These are phyloP conservation scores for Oncorhynchus kisutch DNA, from an alignment of 2,113 vertebrate species.

Conservation along the genomic window DNA sequence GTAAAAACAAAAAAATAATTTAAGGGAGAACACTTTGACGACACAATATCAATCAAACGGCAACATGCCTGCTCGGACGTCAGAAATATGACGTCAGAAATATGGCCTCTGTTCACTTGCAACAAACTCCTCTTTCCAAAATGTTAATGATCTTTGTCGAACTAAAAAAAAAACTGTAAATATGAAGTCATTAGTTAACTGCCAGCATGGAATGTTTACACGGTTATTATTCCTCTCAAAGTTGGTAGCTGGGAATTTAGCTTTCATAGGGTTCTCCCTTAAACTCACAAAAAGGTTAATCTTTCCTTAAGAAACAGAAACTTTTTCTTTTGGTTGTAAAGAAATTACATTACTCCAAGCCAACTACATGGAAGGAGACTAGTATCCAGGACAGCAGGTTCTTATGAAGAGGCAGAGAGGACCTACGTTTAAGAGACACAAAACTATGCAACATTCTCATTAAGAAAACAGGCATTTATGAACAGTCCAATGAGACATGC, in stretches of 20 bases:
- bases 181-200: neutral
- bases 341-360: conserved; percentile 57
- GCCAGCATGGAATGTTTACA: neutral
- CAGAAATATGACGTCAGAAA: neutral
- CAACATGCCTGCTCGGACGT: conserved; percentile 53
- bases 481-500: conserved; percentile 99
- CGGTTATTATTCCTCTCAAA: neutral
- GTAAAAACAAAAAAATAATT: conserved; percentile 77
- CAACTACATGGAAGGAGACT: conserved; percentile 95
- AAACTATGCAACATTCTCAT: conserved; percentile 98
- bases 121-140: neutral
- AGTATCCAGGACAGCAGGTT: conserved; percentile 95
- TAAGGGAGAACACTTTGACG: conserved; percentile 97
- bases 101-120: neutral
- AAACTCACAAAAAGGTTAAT: conserved; percentile 86
- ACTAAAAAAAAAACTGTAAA: conserved; percentile 3
- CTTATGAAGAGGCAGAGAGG: conserved; percentile 93
- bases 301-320: conserved; percentile 83
- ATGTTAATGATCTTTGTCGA: neutral
- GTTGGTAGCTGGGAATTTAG: conserved; percentile 31
- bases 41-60: conserved; percentile 61
- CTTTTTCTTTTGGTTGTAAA: conserved; percentile 61
- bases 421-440: conserved; percentile 96
- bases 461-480: conserved; percentile 97
- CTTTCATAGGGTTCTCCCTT: conserved; percentile 87